These are phyloP conservation scores for Lamprologus ornatipinnis DNA, from an alignment of 2,113 vertebrate genomes.

Conservation along the genomic window DNA sequence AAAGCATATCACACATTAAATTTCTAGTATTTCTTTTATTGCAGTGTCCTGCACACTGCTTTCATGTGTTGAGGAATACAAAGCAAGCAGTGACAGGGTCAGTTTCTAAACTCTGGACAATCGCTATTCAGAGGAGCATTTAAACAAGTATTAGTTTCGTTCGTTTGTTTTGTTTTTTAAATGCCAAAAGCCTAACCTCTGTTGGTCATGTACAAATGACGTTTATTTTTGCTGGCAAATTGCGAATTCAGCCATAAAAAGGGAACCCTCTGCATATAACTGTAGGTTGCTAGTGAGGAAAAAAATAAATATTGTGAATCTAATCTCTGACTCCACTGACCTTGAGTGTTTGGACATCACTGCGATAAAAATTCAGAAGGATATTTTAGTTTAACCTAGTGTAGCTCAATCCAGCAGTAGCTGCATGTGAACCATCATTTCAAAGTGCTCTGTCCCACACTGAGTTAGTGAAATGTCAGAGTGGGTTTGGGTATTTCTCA, in stretches of 20 bases:
- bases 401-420: neutral
- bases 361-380: neutral
- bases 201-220: neutral
- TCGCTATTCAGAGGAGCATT: neutral
- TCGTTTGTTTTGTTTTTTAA: neutral
- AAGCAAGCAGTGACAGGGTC: neutral
- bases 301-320: neutral
- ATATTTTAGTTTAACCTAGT: neutral
- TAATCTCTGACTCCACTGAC: neutral
- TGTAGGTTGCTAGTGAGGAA: neutral
- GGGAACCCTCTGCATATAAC: neutral
- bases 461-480: conserved; percentile 31
- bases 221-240: neutral
- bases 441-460: neutral
- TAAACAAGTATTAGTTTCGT: neutral
- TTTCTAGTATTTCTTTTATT: neutral
- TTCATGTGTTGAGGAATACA: neutral
- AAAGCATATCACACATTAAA: neutral
- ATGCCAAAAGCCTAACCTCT: neutral
- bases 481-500: conserved; percentile 23
- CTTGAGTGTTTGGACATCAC: neutral
- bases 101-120: neutral
- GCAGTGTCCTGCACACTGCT: neutral
- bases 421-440: neutral
- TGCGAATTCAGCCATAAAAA: neutral